Conservation (phyloP, 2,113 vertebrate species). For the Pithys albifrons region DNA sequence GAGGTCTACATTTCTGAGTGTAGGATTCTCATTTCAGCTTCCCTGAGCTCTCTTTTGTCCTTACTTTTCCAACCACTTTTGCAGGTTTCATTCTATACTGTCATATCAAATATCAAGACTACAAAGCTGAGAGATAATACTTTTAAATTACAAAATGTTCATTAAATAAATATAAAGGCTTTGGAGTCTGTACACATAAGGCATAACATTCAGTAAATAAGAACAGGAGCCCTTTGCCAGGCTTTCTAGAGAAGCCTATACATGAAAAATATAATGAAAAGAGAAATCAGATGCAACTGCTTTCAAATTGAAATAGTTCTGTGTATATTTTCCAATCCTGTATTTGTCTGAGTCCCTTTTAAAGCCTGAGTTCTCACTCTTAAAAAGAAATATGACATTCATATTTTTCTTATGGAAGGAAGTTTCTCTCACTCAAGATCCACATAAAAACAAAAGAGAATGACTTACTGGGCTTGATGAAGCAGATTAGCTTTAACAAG, state of each 20-base stretch:
- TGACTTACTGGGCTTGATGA: background rate
- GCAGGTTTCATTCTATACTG: background rate
- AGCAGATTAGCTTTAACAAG: background rate
- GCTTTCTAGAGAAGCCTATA: background rate
- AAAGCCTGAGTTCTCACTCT: background rate
- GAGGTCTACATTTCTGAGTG: background rate
- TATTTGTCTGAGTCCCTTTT: background rate
- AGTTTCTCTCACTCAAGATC: background rate
- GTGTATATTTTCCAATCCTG: background rate
- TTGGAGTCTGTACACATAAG: background rate
- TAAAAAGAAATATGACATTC: background rate
- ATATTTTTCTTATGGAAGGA: background rate
- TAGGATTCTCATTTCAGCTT: background rate
- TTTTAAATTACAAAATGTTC: background rate
- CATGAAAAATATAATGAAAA: background rate
- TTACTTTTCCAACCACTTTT: background rate
- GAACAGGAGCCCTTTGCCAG: background rate
- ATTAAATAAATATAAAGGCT: background rate
- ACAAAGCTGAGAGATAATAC: background rate
- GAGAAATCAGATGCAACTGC: background rate
- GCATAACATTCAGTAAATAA: background rate
- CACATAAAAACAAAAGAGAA: background rate
- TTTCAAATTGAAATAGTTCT: background rate
- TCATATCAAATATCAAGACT: background rate
- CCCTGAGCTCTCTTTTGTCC: background rate